phyloP scores from a whole-genome alignment of 1,140 invertebrate species.

The Heliconius nattereri region DNA sequence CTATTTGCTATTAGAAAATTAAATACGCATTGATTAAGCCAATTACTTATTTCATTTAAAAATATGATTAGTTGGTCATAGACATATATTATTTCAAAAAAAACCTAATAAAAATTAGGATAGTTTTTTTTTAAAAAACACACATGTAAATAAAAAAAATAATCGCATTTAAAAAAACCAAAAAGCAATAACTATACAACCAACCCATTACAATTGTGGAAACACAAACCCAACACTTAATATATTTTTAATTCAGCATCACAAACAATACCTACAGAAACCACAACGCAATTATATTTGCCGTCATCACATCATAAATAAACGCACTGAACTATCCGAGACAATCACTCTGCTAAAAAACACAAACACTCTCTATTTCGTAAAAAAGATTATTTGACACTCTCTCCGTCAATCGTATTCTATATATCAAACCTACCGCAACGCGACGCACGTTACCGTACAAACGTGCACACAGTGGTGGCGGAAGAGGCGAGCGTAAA shows the following conservation, averaged over 20 bases:
- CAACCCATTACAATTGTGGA: slow-evolving; percentile 34
- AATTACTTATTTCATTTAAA: too few species aligned
- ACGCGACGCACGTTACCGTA: slow-evolving; percentile 58
- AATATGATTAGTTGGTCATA: too few species aligned
- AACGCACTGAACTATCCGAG: slow-evolving; percentile 40
- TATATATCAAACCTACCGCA: slow-evolving; percentile 48
- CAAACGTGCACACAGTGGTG: slow-evolving; percentile 22
- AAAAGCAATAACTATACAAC: not conserved
- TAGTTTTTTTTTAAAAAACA: not conserved
- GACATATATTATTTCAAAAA: too few species aligned
- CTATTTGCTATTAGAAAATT: too few species aligned
- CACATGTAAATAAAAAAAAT: not conserved
- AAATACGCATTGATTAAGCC: too few species aligned
- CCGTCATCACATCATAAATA: slow-evolving; percentile 39
- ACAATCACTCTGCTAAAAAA: slow-evolving; percentile 30
- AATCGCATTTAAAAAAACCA: not conserved
- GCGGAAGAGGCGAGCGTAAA: slow-evolving; percentile 49
- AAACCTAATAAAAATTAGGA: too few species aligned
- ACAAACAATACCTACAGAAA: slow-evolving; percentile 40
- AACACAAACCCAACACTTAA: slow-evolving; percentile 37
- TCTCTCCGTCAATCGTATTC: slow-evolving; percentile 49
- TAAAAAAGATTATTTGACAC: slow-evolving; percentile 46
- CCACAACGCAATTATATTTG: slow-evolving; percentile 39
- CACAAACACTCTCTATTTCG: slow-evolving; percentile 35
- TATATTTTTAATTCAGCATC: slow-evolving; percentile 32